Evolutionary conservation across 2,113 vertebrate species (phyloP), one percentile per base, ranked within the genome.

Genomic region (Cinclus mexicanus): DNA sequence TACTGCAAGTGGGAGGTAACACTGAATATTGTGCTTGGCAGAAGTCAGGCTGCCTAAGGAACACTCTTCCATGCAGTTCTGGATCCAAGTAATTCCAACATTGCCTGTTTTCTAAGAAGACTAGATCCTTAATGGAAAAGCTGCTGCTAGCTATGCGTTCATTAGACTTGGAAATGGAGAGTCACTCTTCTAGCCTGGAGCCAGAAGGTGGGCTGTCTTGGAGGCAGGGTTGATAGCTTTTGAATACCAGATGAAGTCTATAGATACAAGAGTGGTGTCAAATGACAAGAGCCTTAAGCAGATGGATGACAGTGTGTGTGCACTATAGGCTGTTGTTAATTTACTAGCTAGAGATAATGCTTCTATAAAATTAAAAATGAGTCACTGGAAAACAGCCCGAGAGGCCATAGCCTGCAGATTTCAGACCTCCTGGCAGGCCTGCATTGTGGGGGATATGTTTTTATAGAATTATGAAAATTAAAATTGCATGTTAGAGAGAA

Each of bases 231-330:
- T 96, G 92, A 93, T 93, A 95, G 94, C 91, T 98, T 96, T 80
- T 97, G 97, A 97, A 97, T 97, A 95, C 93, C 95, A 98, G 97
- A 97, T 97, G 95, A 97, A 97, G 94, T 96, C 91, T 89, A 84
- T 79, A 97, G 97, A 97, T 97, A 97, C 88, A 95, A 94, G 93
- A 77, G 75, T 95, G 93, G 94, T 97, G 96, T 98, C 96, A 93
- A 97, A 90, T 98, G 97, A 98, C 97, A 97, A 97, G 97, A 93
- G 94, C 97, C 97, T 97, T 97, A 97, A 98, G 96, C 97, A 98
- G 97, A 96, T 96, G 97, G 97, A 97, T 97, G 97, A 95, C 94
- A 95, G 97, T 94, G 91, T 94, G 86, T 86, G 90, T 86, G 69
- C 76, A 89, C 94, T 96, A 97, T 95, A 93, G 95, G 96, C 90